Base-by-base conservation (phyloP, 2,888 invertebrate genomes). In the Oligia latruncula region DNA sequence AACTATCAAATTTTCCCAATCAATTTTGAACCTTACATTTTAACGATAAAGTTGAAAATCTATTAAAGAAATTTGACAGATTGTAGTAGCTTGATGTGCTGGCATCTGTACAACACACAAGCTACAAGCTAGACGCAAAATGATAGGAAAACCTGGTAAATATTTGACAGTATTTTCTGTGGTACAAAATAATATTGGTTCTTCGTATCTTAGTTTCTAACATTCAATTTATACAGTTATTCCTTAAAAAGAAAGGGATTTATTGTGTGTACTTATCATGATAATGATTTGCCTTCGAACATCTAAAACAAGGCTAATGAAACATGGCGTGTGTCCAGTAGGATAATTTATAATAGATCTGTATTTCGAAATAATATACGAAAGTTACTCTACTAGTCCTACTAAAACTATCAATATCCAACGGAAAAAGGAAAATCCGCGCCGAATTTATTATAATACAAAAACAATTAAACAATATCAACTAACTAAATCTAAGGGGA, bases 231-330 rank as follows among this genome's bases (percentile, higher is more conserved):
- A 62, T 76, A 76, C 71, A 40, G 43, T 35, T 72, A 13, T 78
- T 74, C 60, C 74, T 73, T 74, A 68, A 67, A 82, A 65, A 73
- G 9, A 74, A 79, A 83, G 23, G 49, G 70, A 81, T 85, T 77
- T 71, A 84, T 78, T 78, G 58, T 55, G 40, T 35, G 49, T 65
- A 71, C 20, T 64, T 29, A 29, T 15, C 60, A 64, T 62, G 67
- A 79, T 68, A 77, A 46, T 66, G 29, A 64, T 71, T 60, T 78
- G 15, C 23, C 20, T 68, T 77, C 13, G 40, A 66, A 67, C 58
- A 40, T 49, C 40, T 17, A 29, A 60, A n/a, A 64, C 40, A 1
- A 46, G 58, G 23, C 65, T 11, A 65, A 8, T n/a, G 11, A 58
- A 58, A 20, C 20, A 20, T 58, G n/a, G 2, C 29, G 15, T 46